These are phyloP conservation scores for Anisognathus igniventris DNA, from an alignment of 2,797 vertebrate species.

Conservation along the genomic window DNA sequence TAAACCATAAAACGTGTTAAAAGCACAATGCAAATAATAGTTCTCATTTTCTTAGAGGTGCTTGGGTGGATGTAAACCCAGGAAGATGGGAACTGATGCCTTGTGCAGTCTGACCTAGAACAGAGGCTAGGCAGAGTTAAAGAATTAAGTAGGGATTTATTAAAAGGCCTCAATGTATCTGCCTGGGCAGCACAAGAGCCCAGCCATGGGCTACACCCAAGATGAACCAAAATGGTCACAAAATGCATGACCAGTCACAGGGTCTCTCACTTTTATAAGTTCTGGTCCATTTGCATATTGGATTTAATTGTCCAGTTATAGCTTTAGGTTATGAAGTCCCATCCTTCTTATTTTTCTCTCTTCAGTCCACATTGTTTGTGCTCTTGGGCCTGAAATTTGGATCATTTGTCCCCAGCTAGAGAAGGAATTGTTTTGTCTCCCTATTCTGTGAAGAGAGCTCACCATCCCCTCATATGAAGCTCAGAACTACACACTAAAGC, in stretches of 20 bases:
- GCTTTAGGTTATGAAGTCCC: rapidly evolving
- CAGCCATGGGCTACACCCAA: not conserved
- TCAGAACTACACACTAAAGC: not conserved
- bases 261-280: not conserved
- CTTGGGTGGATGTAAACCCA: not conserved
- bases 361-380: rapidly evolving
- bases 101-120: not conserved
- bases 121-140: rapidly evolving
- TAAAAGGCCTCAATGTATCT: not conserved
- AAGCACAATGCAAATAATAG: not conserved
- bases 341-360: not conserved
- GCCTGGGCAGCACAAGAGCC: not conserved
- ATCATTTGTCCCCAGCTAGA: not conserved
- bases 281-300: not conserved
- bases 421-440: not conserved
- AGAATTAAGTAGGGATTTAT: not conserved
- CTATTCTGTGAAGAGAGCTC: rapidly evolving
- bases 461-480: not conserved
- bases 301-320: not conserved
- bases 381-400: no score
- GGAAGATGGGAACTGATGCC: not conserved
- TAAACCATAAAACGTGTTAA: not conserved
- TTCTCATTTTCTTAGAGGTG: not conserved
- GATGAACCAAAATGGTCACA: not conserved
- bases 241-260: rapidly evolving